Percentiles rank a stretch among this genome's conserved stretches.
Evolutionary conservation across 2,888 invertebrate genomes (phyloP).

Genomic region (Cetonia aurata): DNA sequence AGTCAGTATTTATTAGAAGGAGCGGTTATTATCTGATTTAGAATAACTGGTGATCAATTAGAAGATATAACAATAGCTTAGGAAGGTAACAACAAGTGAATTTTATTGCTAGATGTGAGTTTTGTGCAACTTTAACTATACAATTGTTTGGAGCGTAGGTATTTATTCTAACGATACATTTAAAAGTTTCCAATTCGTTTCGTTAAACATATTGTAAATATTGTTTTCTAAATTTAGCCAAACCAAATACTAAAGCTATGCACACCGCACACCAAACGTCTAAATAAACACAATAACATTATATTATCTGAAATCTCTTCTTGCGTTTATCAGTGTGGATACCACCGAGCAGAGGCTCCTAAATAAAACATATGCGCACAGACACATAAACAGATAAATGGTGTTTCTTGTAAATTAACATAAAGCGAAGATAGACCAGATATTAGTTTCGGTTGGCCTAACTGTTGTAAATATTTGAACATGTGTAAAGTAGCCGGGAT

Average conservation of each 20-base stretch:
- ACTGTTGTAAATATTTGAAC: conserved; percentile 41
- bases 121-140: too few relatives aligned
- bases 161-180: too few relatives aligned
- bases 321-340: conserved; percentile 18
- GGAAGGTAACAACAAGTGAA: too few relatives aligned
- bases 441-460: conserved; percentile 34
- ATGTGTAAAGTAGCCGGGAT: conserved; percentile 30
- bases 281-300: conserved; percentile 2
- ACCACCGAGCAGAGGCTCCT: conserved; percentile 11
- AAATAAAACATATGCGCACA: conserved; percentile 34
- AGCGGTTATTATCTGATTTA: too few relatives aligned
- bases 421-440: conserved; percentile 40
- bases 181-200: too few relatives aligned
- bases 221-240: neutral
- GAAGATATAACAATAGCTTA: too few relatives aligned
- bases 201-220: neutral
- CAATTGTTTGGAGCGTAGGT: too few relatives aligned
- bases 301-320: conserved; percentile 23
- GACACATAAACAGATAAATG: conserved; percentile 39
- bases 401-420: conserved; percentile 36
- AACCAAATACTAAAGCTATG: neutral
- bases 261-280: neutral
- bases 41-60: too few relatives aligned
- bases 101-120: too few relatives aligned
- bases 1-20: too few relatives aligned